Evolutionary conservation across 2,888 invertebrate species (phyloP).

Genomic region (Ormyrus nitidulus): DNA sequence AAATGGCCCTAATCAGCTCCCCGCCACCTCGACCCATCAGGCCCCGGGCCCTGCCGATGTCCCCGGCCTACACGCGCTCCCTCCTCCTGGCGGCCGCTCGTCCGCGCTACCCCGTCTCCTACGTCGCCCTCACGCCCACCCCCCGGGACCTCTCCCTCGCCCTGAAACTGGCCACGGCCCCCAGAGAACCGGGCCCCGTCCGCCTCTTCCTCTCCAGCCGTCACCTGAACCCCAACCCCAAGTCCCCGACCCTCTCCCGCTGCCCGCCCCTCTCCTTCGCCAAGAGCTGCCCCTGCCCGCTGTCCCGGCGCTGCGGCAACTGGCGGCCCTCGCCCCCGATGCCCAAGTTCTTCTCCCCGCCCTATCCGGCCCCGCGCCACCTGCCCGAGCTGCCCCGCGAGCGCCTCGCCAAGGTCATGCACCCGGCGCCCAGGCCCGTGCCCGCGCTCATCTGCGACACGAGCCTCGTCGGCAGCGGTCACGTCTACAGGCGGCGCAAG

Average conservation of each 20-base stretch:
- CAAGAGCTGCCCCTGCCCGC: conserved; percentile 45
- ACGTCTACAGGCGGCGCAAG: too few relatives aligned
- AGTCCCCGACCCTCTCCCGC: conserved; percentile 24
- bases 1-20: conserved; percentile 32
- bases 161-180: conserved; percentile 37
- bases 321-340: conserved; percentile 45
- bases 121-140: conserved; percentile 20
- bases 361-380: background rate
- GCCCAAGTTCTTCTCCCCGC: conserved; percentile 32
- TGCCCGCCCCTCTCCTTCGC: conserved; percentile 36
- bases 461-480: too few relatives aligned
- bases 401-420: background rate
- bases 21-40: conserved; percentile 8
- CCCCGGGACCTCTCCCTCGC: conserved; percentile 41
- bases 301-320: conserved; percentile 41
- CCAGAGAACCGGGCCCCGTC: conserved; percentile 31
- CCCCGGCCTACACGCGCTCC: conserved; percentile 15
- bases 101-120: conserved; percentile 44
- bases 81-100: conserved; percentile 14
- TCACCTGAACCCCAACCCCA: conserved; percentile 17
- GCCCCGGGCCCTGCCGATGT: conserved; percentile 21
- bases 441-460: background rate
- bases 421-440: background rate
- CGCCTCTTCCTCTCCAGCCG: background rate
- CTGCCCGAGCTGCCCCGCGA: conserved; percentile 10